A percentile compares a stretch with the other conserved stretches of the same genome.
These are phyloP conservation scores for Potamarius usumacintae DNA, from an alignment of 2,113 vertebrate genomes.

Conservation along the genomic window DNA sequence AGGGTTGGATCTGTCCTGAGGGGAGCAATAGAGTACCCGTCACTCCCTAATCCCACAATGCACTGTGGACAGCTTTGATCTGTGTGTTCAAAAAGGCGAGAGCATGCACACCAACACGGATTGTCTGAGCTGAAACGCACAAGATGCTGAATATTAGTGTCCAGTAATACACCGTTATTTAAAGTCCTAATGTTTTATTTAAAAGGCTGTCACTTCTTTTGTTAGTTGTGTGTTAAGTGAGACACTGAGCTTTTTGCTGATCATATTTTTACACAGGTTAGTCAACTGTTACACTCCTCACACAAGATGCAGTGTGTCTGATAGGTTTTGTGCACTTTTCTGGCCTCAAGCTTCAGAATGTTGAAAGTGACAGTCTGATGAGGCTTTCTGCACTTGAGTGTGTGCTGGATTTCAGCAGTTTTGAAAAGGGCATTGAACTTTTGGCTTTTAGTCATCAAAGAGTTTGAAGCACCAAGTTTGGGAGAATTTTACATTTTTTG, in stretches of 20 bases:
- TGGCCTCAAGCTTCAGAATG: background rate
- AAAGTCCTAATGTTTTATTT: background rate
- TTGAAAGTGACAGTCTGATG: background rate
- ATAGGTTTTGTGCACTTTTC: background rate
- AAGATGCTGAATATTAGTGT: background rate
- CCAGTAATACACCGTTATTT: background rate
- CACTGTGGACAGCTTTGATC: slow-evolving; percentile 41
- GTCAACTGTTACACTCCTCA: background rate
- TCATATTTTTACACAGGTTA: background rate
- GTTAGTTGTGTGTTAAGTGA: background rate
- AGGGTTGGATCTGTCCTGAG: slow-evolving; percentile 62
- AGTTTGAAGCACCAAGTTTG: background rate
- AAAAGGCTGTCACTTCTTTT: background rate
- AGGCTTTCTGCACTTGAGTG: background rate
- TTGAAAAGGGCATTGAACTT: background rate
- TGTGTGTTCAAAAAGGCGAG: slow-evolving; percentile 23
- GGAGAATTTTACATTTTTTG: background rate
- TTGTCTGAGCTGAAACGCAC: slow-evolving; percentile 6
- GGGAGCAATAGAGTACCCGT: slow-evolving; percentile 57
- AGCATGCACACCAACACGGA: background rate
- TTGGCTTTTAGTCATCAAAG: background rate
- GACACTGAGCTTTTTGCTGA: background rate
- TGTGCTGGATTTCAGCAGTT: background rate
- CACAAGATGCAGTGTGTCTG: background rate
- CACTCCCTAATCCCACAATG: slow-evolving; percentile 60